Evolutionary conservation across 2,113 vertebrate species (phyloP), one percentile per base, ranked within the genome.

Genomic region (Cyanoramphus novaezelandiae): DNA sequence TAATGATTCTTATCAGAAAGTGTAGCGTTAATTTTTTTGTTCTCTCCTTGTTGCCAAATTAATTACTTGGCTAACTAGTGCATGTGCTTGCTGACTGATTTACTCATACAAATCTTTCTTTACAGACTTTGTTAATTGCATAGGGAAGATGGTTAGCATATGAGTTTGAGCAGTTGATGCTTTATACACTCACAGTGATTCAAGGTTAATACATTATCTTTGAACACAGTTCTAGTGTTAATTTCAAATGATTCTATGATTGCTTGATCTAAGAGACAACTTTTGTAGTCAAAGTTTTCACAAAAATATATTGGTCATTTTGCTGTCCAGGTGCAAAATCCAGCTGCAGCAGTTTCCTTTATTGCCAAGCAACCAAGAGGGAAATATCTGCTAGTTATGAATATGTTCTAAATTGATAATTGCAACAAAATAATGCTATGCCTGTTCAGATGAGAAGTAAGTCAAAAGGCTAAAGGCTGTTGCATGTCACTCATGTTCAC

Each of bases 361-460:
- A 97, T 97, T 97, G 78, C 74, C 86, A 97, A 81, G 87, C 90
- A 96, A 97, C 78, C 33, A 87, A 90, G 69, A 96, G 41, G 44
- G 65, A 95, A 97, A 94, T 92, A 97, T 96, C 95, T 96, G 87
- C 70, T 96, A 52, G 71, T 82, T 71, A 72, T 92, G 97, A 96
- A 64, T 81, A 95, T 70, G 39, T 96, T 97, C 89, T 95, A 80
- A 97, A 95, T 94, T 93, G 92, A 59, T 92, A 97, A 95, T 94
- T 88, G 95, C 86, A 95, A 92, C 88, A 96, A 86, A 96, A 96
- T 93, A 96, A 93, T 64, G 11, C 39, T 33, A 39, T 92, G 57
- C 74, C 57, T 93, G 50, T 96, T 95, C 63, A 96, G 60, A 75
- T 93, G 62, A 59, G 71, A 21, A 35, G 5, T 41, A 83, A 96